Base-by-base conservation (phyloP, 1,140 invertebrate genomes). In the Daktulosphaira vitifoliae region DNA sequence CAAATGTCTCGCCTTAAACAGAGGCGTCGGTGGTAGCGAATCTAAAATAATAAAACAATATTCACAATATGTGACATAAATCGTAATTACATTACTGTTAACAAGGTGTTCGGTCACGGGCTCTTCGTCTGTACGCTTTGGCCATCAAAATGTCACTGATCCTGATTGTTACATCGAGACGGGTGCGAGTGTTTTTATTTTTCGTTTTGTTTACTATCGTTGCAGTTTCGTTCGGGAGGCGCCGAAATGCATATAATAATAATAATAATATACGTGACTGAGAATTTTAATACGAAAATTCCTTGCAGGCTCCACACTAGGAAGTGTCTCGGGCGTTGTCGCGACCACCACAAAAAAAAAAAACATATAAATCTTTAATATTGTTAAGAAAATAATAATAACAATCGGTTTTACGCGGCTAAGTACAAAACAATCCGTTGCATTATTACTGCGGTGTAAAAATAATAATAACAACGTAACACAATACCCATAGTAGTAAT, bases 231-330 rank as follows among this genome's bases (percentile, higher is more conserved):
- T 33, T 11, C 29, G 29, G n/a, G n/a, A 33, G 29, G 29, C 29
- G 29, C 29, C 29, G 29, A 33, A 33, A 33, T 33, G 29, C 29
- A 33, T 33, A 33, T 33, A 33, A 33, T 33, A n/a, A n/a, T n/a
- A n/a, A 33, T 33, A 33, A 33, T 33, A 33, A 33, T 33, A 33
- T 33, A 33, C 39, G 8, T 6, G 53, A 25, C 53, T 42, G 38
- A 44, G 53, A 56, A 56, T 56, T 56, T 56, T 56, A 56, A 56
- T 56, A 56, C 7, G 53, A 56, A 56, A 56, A 56, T 56, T 44
- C 53, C 53, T 23, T 15, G 49, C 1, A 33, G 26, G 49, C 49
- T 33, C 26, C 20, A 4, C 39, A 22, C 29, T 26, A 38, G 51
- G 29, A 56, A 56, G 37, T n/a, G 22, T 42, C 52, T 11, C 29